Conservation (phyloP, 2,797 vertebrate genomes). For the Lepilemur septentrionalis region DNA sequence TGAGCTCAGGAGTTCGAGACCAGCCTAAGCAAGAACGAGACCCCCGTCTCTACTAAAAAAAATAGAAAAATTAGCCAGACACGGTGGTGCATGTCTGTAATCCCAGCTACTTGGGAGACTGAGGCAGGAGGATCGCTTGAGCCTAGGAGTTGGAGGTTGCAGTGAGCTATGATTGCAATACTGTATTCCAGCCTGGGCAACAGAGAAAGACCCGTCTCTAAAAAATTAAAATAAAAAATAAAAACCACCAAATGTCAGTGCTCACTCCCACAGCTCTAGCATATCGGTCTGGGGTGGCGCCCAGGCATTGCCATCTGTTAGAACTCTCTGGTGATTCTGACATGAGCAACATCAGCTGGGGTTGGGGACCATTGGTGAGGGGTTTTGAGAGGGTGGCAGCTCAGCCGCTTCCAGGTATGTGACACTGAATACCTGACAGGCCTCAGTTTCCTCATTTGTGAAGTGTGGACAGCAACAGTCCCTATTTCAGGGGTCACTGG, state of each 20-base stretch:
- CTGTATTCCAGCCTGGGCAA: background rate
- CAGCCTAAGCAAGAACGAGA: background rate
- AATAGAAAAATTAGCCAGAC: background rate
- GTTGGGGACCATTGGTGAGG: accelerated
- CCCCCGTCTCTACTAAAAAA: background rate
- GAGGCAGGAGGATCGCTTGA: background rate
- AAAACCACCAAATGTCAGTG: background rate
- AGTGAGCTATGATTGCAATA: background rate
- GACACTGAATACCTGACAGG: background rate
- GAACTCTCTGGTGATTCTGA: background rate
- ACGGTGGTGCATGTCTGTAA: background rate
- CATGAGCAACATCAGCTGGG: background rate
- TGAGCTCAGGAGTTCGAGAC: background rate
- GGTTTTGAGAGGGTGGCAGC: background rate
- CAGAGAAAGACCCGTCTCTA: background rate
- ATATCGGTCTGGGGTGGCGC: background rate
- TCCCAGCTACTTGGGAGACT: background rate
- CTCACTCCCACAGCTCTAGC: background rate
- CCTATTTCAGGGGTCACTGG: accelerated
- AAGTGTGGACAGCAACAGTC: background rate
- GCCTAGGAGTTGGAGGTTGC: background rate
- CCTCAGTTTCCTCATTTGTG: background rate
- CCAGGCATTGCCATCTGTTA: background rate
- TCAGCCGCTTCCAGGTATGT: background rate
- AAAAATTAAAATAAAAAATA: background rate